A percentile compares a stretch with the other conserved stretches of the same genome.
Evolutionary conservation across 2,888 invertebrate species (phyloP).

Genomic region (Cephus pygmeus): DNA sequence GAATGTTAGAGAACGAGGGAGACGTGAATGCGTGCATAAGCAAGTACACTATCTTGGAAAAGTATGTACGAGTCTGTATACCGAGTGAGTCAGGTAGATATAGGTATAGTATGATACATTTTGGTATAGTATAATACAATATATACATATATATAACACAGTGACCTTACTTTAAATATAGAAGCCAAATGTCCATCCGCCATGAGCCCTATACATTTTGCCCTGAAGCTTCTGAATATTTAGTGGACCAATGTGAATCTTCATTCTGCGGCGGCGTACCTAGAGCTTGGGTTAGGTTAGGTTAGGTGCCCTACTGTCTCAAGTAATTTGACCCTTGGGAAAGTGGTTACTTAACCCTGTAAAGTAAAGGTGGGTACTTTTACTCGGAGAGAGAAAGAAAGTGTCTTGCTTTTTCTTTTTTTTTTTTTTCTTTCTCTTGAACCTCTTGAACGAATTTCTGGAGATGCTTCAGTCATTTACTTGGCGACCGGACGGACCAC

Average conservation of each 20-base stretch:
- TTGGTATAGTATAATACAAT: neutral
- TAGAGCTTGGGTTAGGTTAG: neutral
- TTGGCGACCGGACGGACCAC: neutral
- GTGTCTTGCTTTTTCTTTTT: neutral
- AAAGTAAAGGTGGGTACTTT: neutral
- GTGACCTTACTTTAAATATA: neutral
- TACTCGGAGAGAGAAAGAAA: neutral
- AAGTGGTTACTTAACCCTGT: neutral
- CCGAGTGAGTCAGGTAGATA: neutral
- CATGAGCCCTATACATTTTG: neutral
- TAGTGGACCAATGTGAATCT: neutral
- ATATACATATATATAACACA: neutral
- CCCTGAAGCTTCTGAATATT: neutral
- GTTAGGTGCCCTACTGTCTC: neutral
- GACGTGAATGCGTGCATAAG: constrained; percentile 7
- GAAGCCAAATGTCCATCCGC: neutral
- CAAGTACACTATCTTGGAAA: neutral
- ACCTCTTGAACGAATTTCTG: neutral
- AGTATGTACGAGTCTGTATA: neutral
- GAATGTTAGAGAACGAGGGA: neutral
- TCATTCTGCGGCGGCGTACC: neutral
- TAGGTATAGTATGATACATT: neutral
- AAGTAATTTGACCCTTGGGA: neutral
- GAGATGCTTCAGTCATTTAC: neutral
- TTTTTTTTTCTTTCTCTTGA: neutral